Conservation (phyloP, 2,113 vertebrate genomes). For the Marmota monax region DNA sequence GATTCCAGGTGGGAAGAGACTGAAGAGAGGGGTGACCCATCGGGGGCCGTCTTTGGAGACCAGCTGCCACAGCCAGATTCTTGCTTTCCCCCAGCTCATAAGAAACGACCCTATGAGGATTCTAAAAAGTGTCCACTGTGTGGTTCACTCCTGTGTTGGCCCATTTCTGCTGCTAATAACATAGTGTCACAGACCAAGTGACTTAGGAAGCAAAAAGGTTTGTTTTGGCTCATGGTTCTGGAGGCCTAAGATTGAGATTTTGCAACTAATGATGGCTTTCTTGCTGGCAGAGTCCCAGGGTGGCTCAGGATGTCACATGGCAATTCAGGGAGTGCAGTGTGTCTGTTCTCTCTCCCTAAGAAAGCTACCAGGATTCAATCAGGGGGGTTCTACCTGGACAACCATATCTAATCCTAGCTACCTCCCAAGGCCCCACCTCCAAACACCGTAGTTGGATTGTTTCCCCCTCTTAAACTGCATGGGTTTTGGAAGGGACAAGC, state of each 20-base stretch:
- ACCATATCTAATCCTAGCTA: no score
- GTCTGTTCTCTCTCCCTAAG: no score
- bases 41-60: neutral
- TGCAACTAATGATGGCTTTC: neutral
- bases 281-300: neutral
- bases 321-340: no score
- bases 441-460: neutral
- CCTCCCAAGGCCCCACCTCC: neutral
- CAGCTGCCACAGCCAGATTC: neutral
- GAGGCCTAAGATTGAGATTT: neutral
- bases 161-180: neutral
- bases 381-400: neutral
- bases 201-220: neutral
- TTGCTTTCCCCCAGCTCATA: neutral
- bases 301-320: no score
- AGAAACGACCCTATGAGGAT: neutral
- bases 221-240: neutral
- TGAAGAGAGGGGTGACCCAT: neutral
- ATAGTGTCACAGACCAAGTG: neutral
- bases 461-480: neutral
- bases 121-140: neutral
- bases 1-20: neutral
- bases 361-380: neutral
- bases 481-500: neutral
- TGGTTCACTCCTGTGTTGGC: no score